Conservation (phyloP, 1,140 invertebrate species). For the Pomacea maculata region DNA sequence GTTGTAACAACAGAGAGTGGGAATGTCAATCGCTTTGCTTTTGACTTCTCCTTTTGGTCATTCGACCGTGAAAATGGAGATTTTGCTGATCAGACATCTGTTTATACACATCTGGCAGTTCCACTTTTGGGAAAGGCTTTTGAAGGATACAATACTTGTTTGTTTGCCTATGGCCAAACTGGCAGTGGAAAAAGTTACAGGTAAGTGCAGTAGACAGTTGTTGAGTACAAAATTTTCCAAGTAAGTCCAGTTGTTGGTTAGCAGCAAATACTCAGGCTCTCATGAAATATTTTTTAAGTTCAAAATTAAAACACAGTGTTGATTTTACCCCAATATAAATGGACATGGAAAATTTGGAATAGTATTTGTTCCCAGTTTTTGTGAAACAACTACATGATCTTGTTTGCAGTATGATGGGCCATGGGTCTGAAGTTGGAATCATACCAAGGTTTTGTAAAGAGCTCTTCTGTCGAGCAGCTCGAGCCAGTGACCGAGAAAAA, state of each 20-base stretch:
- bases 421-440: conserved; percentile 57
- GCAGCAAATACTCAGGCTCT: too few relatives aligned
- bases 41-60: conserved; percentile 74
- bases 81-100: conserved; percentile 58
- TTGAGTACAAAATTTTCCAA: not conserved
- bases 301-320: not conserved
- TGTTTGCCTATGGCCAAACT: conserved; percentile 96
- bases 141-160: conserved; percentile 68
- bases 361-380: too few relatives aligned
- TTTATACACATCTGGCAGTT: conserved; percentile 60
- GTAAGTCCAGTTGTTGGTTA: too few relatives aligned
- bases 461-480: conserved; percentile 52
- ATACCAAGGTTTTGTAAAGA: conserved; percentile 64
- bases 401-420: conserved; percentile 62
- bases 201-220: conserved; percentile 30
- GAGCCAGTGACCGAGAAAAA: conserved; percentile 40
- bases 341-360: too few relatives aligned
- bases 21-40: conserved; percentile 69
- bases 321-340: too few relatives aligned
- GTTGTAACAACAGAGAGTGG: conserved; percentile 66
- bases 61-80: conserved; percentile 50
- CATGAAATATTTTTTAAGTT: not conserved
- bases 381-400: not conserved
- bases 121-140: conserved; percentile 63
- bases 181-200: conserved; percentile 89